Percentiles rank a stretch among this genome's conserved stretches.
Conservation (phyloP, 2,797 vertebrate species). For the Pangasius macronema region DNA sequence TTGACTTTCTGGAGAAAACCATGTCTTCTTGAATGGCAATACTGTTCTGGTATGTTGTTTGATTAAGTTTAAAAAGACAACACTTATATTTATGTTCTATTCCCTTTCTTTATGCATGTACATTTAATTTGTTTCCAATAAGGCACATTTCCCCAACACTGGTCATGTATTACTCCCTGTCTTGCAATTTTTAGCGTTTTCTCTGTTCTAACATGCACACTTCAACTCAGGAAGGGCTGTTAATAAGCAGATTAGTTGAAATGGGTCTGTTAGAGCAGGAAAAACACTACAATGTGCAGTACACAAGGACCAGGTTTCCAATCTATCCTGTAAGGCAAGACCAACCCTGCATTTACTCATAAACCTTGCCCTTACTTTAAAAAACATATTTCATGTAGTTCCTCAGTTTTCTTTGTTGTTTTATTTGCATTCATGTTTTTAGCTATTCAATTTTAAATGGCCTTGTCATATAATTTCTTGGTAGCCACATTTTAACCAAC, state of each 20-base stretch:
- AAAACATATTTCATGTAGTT: background rate
- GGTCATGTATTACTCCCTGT: background rate
- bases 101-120: constrained; percentile 10
- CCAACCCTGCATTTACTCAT: background rate
- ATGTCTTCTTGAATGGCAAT: background rate
- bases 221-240: background rate
- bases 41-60: background rate
- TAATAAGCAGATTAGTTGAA: background rate
- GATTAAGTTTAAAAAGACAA: background rate
- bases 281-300: background rate
- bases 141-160: background rate
- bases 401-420: background rate
- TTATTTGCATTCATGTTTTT: constrained; percentile 10
- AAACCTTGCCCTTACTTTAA: background rate
- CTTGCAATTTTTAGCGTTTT: background rate
- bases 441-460: constrained; percentile 33
- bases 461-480: constrained; percentile 19
- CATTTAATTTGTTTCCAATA: constrained; percentile 29
- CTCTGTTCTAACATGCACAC: background rate
- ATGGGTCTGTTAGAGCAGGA: background rate
- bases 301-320: background rate
- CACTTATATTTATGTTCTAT: constrained; percentile 5
- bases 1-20: background rate
- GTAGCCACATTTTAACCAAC: constrained; percentile 45
- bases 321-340: background rate